These are phyloP conservation scores for Sebastes itinus DNA, from an alignment of 2,797 vertebrate species.

Conservation along the genomic window DNA sequence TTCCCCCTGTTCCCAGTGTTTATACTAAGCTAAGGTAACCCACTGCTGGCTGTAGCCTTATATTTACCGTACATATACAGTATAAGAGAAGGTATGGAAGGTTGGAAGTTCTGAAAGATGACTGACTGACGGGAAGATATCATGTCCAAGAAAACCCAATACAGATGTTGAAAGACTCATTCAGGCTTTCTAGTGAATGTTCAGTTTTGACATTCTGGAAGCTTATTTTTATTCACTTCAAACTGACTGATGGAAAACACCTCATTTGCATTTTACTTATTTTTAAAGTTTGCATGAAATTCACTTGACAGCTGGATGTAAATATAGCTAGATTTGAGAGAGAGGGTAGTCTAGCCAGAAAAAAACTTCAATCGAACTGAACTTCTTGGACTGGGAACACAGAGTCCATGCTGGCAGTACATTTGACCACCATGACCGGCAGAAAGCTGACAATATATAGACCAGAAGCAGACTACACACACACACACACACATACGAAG, in stretches of 20 bases:
- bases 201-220: neutral
- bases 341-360: neutral
- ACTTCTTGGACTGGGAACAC: constrained; percentile 22
- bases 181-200: neutral
- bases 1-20: neutral
- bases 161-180: neutral
- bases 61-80: neutral
- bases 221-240: neutral
- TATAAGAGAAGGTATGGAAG: neutral
- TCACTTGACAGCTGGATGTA: constrained; percentile 29
- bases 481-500: neutral
- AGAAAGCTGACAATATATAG: constrained; percentile 1
- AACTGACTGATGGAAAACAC: constrained; percentile 2
- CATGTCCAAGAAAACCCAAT: neutral
- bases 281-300: constrained; percentile 33
- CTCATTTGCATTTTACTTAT: constrained; percentile 6
- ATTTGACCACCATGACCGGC: constrained; percentile 19
- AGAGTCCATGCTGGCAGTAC: constrained; percentile 29
- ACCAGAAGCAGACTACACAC: neutral
- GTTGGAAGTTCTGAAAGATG: neutral
- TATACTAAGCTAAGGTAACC: neutral
- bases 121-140: neutral
- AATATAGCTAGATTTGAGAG: constrained; percentile 7
- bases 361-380: neutral
- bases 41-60: neutral